Conservation (phyloP, 1,140 invertebrate genomes). For the Pinna nobilis region DNA sequence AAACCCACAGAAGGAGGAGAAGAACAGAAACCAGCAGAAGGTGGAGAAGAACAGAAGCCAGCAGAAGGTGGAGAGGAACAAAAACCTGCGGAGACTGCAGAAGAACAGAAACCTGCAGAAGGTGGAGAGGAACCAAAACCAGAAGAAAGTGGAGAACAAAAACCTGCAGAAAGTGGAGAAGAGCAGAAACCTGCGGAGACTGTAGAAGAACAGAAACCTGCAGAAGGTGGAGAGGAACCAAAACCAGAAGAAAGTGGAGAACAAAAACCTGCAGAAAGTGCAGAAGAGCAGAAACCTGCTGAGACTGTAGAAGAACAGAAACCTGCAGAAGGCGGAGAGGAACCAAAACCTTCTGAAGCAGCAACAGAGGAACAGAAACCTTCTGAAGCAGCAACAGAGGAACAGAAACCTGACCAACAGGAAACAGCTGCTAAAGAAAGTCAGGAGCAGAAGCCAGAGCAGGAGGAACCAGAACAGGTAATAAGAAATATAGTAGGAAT, state of each 20-base stretch:
- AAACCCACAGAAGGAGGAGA: constrained; percentile 19
- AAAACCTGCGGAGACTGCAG: constrained; percentile 15
- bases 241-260: constrained; percentile 4
- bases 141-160: constrained; percentile 4
- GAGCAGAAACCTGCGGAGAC: constrained; percentile 18
- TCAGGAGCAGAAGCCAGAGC: too few species aligned
- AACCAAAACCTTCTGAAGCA: constrained; percentile 12
- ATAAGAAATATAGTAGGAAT: too few species aligned
- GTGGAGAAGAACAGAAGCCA: constrained; percentile 11
- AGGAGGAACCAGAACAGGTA: too few species aligned
- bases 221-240: constrained; percentile 21
- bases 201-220: constrained; percentile 23
- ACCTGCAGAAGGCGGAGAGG: constrained; percentile 27
- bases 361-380: neutral
- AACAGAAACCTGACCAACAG: neutral
- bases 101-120: neutral
- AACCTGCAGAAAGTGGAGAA: constrained; percentile 12
- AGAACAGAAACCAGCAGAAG: constrained; percentile 22
- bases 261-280: neutral
- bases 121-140: constrained; percentile 13
- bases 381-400: constrained; percentile 7
- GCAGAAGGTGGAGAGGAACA: constrained; percentile 15
- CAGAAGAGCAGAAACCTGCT: constrained; percentile 29
- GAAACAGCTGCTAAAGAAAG: neutral
- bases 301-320: constrained; percentile 24